Evolutionary conservation across 2,113 vertebrate genomes (phyloP).

Genomic region (Cinclus mexicanus): DNA sequence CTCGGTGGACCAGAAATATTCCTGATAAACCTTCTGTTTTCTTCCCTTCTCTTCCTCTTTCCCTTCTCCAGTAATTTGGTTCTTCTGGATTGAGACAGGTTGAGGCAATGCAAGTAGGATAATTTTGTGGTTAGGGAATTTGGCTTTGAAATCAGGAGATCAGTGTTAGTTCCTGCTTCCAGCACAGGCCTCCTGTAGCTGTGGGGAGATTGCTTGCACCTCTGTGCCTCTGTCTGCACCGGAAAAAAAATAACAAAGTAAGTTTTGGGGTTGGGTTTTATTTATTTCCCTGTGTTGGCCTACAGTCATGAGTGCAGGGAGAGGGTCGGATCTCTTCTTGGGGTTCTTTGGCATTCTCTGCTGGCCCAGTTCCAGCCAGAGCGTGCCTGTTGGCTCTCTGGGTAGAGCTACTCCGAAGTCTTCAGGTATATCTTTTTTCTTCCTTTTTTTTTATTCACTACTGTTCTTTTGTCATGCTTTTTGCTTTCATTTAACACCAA

Average conservation of each 20-base stretch:
- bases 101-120: background rate
- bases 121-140: background rate
- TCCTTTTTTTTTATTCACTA: background rate
- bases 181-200: background rate
- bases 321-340: background rate
- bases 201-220: background rate
- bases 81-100: background rate
- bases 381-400: background rate
- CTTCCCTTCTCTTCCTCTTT: background rate
- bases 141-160: background rate
- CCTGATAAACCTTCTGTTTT: background rate
- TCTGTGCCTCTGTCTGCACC: background rate
- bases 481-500: background rate
- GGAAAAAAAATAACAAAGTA: background rate
- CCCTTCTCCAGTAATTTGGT: background rate
- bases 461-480: background rate
- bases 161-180: background rate
- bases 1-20: background rate
- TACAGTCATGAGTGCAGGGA: background rate
- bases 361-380: background rate
- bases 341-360: background rate
- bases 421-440: background rate
- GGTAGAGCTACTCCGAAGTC: background rate
- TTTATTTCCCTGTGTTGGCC: background rate
- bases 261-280: background rate